phyloP scores from a whole-genome alignment of 2,797 vertebrate species.

The Molossus alvarezi region DNA sequence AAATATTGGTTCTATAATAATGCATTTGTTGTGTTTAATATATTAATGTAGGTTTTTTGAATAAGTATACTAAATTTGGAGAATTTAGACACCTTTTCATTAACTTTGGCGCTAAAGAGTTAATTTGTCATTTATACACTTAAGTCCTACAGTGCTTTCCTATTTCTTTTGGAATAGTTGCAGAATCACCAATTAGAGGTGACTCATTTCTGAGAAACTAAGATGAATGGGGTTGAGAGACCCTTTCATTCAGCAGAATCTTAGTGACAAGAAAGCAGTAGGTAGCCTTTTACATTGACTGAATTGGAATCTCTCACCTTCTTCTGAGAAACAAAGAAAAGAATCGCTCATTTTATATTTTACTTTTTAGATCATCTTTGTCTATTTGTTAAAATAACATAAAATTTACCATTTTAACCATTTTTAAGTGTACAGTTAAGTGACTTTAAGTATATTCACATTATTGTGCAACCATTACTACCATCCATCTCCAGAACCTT shows the following conservation, averaged over 20 bases:
- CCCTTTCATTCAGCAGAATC: slow-evolving; percentile 72
- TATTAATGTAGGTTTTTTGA: slow-evolving; percentile 34
- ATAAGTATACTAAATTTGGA: neutral
- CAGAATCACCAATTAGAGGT: slow-evolving; percentile 13
- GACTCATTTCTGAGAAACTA: slow-evolving; percentile 71
- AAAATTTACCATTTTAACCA: neutral
- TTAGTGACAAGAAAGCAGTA: slow-evolving; percentile 29
- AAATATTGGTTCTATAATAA: slow-evolving; percentile 38
- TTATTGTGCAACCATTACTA: neutral
- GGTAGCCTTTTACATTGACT: slow-evolving; percentile 12
- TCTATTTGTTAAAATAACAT: neutral
- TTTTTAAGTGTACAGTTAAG: neutral
- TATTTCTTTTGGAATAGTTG: neutral
- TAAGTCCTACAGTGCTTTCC: neutral
- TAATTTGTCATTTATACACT: neutral
- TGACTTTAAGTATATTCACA: neutral
- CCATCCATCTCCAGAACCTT: neutral
- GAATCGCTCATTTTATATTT: slow-evolving; percentile 54
- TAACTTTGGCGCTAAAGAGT: neutral
- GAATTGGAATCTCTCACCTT: slow-evolving; percentile 63
- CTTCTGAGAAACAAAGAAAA: slow-evolving; percentile 77
- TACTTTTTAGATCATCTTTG: neutral
- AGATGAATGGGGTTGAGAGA: slow-evolving; percentile 68
- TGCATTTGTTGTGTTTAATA: neutral
- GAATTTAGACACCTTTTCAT: slow-evolving; percentile 5